Base-by-base conservation (phyloP, 2,888 invertebrate species). In the Macrosiphum euphorbiae region DNA sequence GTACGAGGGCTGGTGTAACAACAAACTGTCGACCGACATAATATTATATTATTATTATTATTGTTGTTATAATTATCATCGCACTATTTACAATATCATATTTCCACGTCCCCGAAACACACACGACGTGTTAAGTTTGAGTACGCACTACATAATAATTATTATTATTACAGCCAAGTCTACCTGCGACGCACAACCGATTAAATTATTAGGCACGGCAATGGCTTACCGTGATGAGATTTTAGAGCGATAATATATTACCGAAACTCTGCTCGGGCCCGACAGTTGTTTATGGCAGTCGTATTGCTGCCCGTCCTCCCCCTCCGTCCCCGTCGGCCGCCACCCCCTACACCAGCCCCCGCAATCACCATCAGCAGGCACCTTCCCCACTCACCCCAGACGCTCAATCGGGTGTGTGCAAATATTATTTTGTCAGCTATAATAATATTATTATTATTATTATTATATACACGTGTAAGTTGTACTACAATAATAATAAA, bases 231-330 rank as follows among this genome's bases (percentile, higher is more conserved):
- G 28, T 44, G 85, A 85, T 58, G 85, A 91, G 55, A 55, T 91
- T 91, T 85, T 44, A 85, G 85, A 11, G 20, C 1, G 11, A 58
- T 85, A 91, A 90, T 85, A 52, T 78, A 52, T 90, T 26, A 90
- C 16, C n/a, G 16, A 47, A 78, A 35, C 35, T 35, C 35, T 35
- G 44, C 47, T 20, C 58, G 2, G 24, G 44, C 16, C 24, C 44
- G 85, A 67, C 67, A 44, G 89, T 61, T 90, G 61, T 90, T 91
- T 58, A 85, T 85, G 55, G 86, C 91, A 91, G 47, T 91, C 24
- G 84, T 55, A 91, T 61, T 58, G n/a, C 44, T 58, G n/a, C 44
- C 3, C 24, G 28, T 84, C 78, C 41, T 55, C 52, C 55, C 55
- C 44, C n/a, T 13, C 1, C 41, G 0, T 16, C 58, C 35, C 24